Conservation (phyloP, 2,113 vertebrate species). For the Dasypus novemcinctus region DNA sequence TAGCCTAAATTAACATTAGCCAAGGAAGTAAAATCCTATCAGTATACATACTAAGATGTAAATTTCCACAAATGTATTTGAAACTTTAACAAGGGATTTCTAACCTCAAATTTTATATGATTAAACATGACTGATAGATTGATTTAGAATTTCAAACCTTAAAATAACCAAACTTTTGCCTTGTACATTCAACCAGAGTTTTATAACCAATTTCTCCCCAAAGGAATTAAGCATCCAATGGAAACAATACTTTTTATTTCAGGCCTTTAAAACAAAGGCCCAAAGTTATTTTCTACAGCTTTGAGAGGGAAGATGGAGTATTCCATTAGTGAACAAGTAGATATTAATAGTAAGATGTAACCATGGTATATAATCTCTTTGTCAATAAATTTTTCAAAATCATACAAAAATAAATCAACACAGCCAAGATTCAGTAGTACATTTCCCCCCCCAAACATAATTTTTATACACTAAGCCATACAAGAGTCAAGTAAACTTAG, state of each 20-base stretch:
- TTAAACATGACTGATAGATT: neutral
- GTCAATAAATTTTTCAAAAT: neutral
- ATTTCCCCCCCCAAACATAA: neutral
- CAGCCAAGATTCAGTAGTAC: neutral
- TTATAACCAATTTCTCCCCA: neutral
- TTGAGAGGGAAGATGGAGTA: neutral
- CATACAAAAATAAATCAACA: constrained; percentile 18
- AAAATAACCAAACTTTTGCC: constrained; percentile 30
- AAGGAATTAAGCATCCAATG: neutral
- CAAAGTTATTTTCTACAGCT: constrained; percentile 28
- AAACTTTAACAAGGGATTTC: constrained; percentile 23
- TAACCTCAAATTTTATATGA: neutral
- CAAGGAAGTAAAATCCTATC: neutral
- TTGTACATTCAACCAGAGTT: neutral
- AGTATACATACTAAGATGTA: neutral
- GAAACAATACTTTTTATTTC: constrained; percentile 39
- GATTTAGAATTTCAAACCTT: constrained; percentile 13
- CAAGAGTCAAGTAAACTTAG: neutral
- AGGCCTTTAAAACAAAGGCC: neutral
- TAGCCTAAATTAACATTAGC: constrained; percentile 18
- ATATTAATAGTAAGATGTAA: constrained; percentile 2
- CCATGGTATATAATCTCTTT: neutral
- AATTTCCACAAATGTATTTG: neutral
- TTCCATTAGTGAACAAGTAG: neutral
- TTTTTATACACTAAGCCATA: neutral